Base-by-base conservation (phyloP, 2,888 invertebrate species). In the Spicauda simplicius region DNA sequence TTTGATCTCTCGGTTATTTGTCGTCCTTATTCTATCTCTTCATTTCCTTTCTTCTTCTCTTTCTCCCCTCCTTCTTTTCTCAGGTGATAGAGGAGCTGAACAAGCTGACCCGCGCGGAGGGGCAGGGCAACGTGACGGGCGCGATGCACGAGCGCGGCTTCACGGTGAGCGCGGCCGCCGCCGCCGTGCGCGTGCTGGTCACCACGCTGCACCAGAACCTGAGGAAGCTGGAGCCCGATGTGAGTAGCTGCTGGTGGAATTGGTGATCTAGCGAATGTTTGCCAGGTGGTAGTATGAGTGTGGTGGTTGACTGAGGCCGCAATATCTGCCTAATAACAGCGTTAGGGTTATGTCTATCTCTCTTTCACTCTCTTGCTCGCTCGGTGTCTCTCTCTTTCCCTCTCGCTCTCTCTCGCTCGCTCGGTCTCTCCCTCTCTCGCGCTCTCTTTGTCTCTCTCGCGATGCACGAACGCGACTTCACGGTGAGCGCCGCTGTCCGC, bases 161-260 rank as follows among this genome's bases (percentile, higher is more conserved):
- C 88, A 98, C 98, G 73, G 96, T 99, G 55, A 96, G 95, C 6
- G 97, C 96, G 33, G 94, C 96, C 55, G 96, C 97, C 68, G 98
- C 98, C 0, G 96, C 97, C 59, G 98, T 99, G 0, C 94, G 98
- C 25, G 96, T 99, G 56, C 94, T 99, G 57, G 96, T 99, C 74
- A 97, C 99, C 19, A 99, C 99, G 0, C 94, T 99, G 72, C 98
- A 98, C 70, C 98, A 97, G 82, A 99, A 99, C 88, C 94, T 99
- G 71, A 95, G 98, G 67, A 99, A 99, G 83, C 88, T 99, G 63
- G 99, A 99, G 82, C 96, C 98, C 0, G 98, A 98, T 84, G 94
- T 94, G 72, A 64, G 75, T 58, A 25, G 25, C 25, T 25, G 25
- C 25, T 25, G 25, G 25, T 25, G 5, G 5, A 25, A 25, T 25